phyloP scores from a whole-genome alignment of 2,797 vertebrate species.

The Molossus alvarezi region DNA sequence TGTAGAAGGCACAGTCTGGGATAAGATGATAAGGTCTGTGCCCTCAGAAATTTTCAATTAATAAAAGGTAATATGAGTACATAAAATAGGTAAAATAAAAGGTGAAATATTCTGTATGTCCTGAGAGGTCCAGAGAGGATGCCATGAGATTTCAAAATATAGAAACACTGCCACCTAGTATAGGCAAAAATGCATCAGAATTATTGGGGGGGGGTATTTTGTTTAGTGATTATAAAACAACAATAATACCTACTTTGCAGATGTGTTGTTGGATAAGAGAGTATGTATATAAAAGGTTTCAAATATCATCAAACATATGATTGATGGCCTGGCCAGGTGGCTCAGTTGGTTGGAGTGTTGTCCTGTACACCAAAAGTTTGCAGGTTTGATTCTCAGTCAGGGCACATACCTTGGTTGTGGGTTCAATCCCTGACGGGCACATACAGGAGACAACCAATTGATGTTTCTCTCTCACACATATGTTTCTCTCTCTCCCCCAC shows the following conservation, averaged over 20 bases:
- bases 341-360: background rate
- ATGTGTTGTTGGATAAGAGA: background rate
- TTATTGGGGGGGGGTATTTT: background rate
- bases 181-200: background rate
- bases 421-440: background rate
- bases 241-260: background rate
- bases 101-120: background rate
- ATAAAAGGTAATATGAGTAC: background rate
- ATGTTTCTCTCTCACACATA: background rate
- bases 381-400: background rate
- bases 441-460: background rate
- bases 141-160: background rate
- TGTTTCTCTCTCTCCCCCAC: background rate
- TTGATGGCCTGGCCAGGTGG: background rate
- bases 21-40: background rate
- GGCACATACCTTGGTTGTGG: background rate
- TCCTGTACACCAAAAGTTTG: background rate
- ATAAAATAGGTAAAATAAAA: background rate
- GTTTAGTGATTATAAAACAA: background rate
- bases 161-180: background rate
- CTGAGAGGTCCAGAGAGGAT: background rate
- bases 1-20: background rate
- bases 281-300: background rate
- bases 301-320: background rate
- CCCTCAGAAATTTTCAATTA: background rate